phyloP scores from a whole-genome alignment of 1,140 invertebrate genomes.

The Leptinotarsa texana region DNA sequence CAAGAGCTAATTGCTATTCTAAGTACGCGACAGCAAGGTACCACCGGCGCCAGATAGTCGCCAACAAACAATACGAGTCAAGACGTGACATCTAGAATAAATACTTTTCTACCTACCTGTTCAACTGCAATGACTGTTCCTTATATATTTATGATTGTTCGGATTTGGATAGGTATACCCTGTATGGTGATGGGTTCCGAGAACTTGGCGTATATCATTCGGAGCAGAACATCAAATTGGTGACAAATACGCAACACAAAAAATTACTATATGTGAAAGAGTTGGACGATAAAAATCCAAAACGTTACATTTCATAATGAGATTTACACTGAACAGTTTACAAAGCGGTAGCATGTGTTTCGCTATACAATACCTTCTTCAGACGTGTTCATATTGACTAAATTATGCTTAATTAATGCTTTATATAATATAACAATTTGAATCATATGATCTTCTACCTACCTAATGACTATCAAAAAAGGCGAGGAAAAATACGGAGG shows the following conservation, averaged over 20 bases:
- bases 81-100: slow-evolving; percentile 39
- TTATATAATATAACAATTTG: not conserved
- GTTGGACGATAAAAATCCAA: not conserved
- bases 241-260: not conserved
- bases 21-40: slow-evolving; percentile 41
- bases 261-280: too few relatives aligned
- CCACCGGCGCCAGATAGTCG: slow-evolving; percentile 39
- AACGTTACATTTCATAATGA: too few relatives aligned
- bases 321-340: too few relatives aligned
- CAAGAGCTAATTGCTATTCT: slow-evolving; percentile 43
- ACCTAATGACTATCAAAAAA: too few relatives aligned
- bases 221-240: not conserved
- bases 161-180: not conserved
- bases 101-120: slow-evolving; percentile 28
- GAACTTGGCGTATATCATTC: not conserved
- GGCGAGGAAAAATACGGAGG: too few relatives aligned
- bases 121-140: slow-evolving; percentile 13
- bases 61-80: slow-evolving; percentile 39
- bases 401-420: too few relatives aligned
- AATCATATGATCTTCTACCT: too few relatives aligned
- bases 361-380: too few relatives aligned
- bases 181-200: slow-evolving; percentile 12
- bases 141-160: slow-evolving; percentile 19
- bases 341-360: too few relatives aligned
- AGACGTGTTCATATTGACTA: too few relatives aligned